Evolutionary conservation across 2,113 vertebrate genomes (phyloP), one percentile per base, ranked within the genome.

Genomic region (Haemorhous mexicanus): DNA sequence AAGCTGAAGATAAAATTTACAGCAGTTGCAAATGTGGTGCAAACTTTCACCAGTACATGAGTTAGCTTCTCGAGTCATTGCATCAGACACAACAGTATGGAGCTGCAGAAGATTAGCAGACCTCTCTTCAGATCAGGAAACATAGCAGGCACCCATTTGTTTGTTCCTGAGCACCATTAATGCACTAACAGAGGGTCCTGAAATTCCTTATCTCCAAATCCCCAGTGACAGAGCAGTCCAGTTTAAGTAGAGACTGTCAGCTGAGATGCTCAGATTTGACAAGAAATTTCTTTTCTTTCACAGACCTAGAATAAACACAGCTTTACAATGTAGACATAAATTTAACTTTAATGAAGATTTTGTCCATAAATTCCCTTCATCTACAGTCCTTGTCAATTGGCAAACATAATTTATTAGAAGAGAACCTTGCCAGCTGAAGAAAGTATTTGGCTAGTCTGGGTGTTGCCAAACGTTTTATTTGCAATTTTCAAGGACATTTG

Each of bases 401-500:
- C 94, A 97, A 97, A 97, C 6, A 81, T 93, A 92, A 90, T 86
- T 81, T 94, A 89, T 97, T 97, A 49, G 30, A 93, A 78, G 52
- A 96, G 75, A 97, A 78, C 41, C 44, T 90, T 97, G 84, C 80
- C 97, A 97, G 81, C 85, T 96, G 94, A 96, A 91, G 80, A 95
- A 96, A 95, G 84, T 77, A 20, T 96, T 95, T 95, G 82, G 97
- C 67, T 95, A 93, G 78, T 74, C 62, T 86, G 73, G 55, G 79
- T 87, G 80, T 87, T 97, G 79, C 55, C 92, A 94, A 93, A 64
- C 15, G 94, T 75, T 96, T 96, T 88, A 86, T 97, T 97, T 97
- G 93, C 90, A 91, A 95, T 97, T 97, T 97, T 96, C 95, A 97
- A 97, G 96, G 95, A 96, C 77, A 90, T 96, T 97, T 87, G 94